Evolutionary conservation across 2,888 invertebrate genomes (phyloP).

Genomic region (Drosophila longiperda): DNA sequence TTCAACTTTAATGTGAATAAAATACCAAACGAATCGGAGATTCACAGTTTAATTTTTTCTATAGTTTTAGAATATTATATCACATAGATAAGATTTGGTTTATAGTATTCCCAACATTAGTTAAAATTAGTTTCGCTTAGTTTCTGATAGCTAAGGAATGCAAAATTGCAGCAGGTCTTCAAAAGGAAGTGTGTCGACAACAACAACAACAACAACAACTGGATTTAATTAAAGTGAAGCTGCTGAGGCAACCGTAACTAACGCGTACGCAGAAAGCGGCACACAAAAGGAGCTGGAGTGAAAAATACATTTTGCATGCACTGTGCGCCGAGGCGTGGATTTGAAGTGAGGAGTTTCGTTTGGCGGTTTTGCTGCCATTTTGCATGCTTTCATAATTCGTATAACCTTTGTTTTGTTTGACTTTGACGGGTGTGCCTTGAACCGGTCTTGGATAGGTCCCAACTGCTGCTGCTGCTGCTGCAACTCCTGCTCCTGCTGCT

Average conservation of each 20-base stretch:
- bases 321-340: slow-evolving; percentile 30
- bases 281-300: slow-evolving; percentile 17
- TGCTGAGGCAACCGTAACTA: slow-evolving; percentile 13
- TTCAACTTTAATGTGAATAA: too few species aligned
- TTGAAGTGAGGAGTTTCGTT: slow-evolving; percentile 20
- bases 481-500: neutral
- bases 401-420: slow-evolving; percentile 59
- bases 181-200: neutral
- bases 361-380: slow-evolving; percentile 12
- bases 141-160: neutral
- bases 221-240: slow-evolving; percentile 34
- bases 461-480: neutral
- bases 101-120: neutral
- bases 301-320: slow-evolving; percentile 34
- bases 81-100: neutral
- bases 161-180: neutral
- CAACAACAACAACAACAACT: slow-evolving; percentile 2
- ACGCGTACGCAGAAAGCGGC: neutral
- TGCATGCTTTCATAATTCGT: slow-evolving; percentile 53
- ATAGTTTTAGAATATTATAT: neutral
- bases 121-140: neutral
- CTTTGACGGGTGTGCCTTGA: slow-evolving; percentile 25
- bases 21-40: neutral
- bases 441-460: slow-evolving; percentile 1
- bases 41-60: too few species aligned